Base-by-base conservation (phyloP, 2,888 invertebrate genomes). In the Imbricaverruca yamaguchii region DNA sequence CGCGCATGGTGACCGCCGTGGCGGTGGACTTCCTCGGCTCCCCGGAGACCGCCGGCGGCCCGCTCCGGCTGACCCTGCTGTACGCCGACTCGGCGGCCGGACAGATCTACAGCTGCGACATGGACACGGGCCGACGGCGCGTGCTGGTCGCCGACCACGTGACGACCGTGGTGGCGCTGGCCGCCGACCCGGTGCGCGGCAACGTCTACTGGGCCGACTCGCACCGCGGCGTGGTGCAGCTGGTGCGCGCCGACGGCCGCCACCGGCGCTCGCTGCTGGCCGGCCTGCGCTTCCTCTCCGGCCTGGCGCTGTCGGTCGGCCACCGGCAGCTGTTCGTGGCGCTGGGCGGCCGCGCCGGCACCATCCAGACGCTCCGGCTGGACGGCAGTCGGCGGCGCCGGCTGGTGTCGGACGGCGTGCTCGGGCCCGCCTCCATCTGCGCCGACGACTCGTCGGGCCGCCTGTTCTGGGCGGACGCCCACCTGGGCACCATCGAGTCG, bases 201-300 rank as follows among this genome's bases (percentile, higher is more conserved):
- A 56, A 57, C 57, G 11, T 79, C 57, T 79, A 79, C 79, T 79
- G 79, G 79, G 79, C 57, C n/a, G 79, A 79, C 57, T 57, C 57
- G 13, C 21, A 23, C 25, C 57, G 23, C 23, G 57, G 79, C 23
- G 9, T 15, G 6, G 57, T 57, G 13, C 18, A 57, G 15, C 57
- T 59, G 57, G 56, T 18, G 57, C 56, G 79, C 57, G 59, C 18
- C 57, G 79, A 57, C 79, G 79, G 57, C 13, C 57, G 23, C 9
- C 79, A 79, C 15, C 79, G 79, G 8, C 79, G 79, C 79, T 23
- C 25, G 7, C 15, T 79, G 13, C 57, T 15, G 9, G 23, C 11
- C 13, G 79, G 57, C 8, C 56, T 79, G 57, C 56, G 25, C 23
- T 39, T 25, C 23, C 13, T 79, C 57, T 25, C 59, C 0, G 57